Conservation (phyloP, 2,888 invertebrate species). For the Cephonodes hylas region DNA sequence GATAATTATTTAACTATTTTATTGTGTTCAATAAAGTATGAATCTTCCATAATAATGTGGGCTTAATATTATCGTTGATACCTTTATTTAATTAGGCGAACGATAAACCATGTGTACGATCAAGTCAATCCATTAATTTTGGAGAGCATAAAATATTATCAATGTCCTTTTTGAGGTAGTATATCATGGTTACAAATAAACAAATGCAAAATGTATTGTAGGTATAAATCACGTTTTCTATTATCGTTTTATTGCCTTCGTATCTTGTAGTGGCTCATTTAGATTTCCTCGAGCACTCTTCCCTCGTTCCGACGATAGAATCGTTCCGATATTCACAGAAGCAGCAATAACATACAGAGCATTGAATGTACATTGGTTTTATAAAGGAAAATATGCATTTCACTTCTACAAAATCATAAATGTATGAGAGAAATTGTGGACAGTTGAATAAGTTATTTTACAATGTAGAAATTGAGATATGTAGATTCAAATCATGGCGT, state of each 20-base stretch:
- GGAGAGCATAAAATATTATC: background rate
- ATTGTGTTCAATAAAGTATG: too few relatives aligned
- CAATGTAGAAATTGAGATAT: background rate
- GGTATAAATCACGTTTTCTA: background rate
- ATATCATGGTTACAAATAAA: background rate
- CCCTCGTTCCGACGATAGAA: constrained; percentile 17
- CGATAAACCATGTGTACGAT: too few relatives aligned
- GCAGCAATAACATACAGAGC: constrained; percentile 21
- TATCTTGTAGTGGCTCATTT: constrained; percentile 14
- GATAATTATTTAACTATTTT: too few relatives aligned
- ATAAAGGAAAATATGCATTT: constrained; percentile 24
- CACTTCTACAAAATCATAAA: background rate
- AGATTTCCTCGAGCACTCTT: constrained; percentile 18
- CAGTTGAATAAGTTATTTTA: background rate
- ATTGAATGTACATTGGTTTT: constrained; percentile 23
- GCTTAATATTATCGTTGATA: too few relatives aligned
- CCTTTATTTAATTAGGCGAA: too few relatives aligned
- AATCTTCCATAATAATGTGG: too few relatives aligned
- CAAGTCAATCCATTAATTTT: too few relatives aligned
- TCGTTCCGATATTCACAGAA: constrained; percentile 22
- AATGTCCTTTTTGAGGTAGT: background rate
- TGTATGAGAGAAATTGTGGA: constrained; percentile 12
- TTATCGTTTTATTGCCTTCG: background rate
- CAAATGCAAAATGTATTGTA: background rate
- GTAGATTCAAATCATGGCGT: constrained; percentile 14